These are phyloP conservation scores for Labeo catla DNA, from an alignment of 2,113 vertebrate species.

Conservation along the genomic window DNA sequence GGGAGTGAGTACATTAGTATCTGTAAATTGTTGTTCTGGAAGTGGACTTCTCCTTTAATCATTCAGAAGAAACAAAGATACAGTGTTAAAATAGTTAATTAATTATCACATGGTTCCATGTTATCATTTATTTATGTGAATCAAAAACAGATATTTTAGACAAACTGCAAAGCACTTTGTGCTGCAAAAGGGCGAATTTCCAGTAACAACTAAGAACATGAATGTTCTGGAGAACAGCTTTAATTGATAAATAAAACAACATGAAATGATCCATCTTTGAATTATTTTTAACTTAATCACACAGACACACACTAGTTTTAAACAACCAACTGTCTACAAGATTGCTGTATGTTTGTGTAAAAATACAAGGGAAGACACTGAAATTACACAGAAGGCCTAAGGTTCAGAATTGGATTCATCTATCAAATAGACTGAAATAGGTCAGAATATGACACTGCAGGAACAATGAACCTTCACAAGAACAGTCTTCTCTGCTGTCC, in stretches of 20 bases:
- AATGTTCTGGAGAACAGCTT: not conserved
- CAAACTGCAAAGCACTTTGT: too few relatives aligned
- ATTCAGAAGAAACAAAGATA: not conserved
- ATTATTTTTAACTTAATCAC: not conserved
- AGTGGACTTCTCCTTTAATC: too few relatives aligned
- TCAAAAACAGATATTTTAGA: not conserved
- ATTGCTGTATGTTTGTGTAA: not conserved
- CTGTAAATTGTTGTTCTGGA: too few relatives aligned
- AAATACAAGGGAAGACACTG: not conserved
- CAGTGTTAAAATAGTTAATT: not conserved
- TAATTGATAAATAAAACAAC: constrained; percentile 9
- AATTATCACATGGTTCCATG: not conserved
- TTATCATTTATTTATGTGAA: not conserved
- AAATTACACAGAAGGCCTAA: not conserved
- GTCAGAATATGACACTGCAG: not conserved
- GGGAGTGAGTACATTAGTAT: too few relatives aligned
- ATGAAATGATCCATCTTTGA: not conserved
- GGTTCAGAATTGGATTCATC: not conserved
- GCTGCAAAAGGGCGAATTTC: not conserved
- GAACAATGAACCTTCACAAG: not conserved
- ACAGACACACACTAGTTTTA: not conserved
- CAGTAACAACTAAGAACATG: not conserved
- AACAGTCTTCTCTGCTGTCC: not conserved
- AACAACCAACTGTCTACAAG: not conserved
- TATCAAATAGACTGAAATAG: not conserved